These are phyloP conservation scores for Labeo calbasu DNA, from an alignment of 2,797 vertebrate genomes.

Conservation along the genomic window DNA sequence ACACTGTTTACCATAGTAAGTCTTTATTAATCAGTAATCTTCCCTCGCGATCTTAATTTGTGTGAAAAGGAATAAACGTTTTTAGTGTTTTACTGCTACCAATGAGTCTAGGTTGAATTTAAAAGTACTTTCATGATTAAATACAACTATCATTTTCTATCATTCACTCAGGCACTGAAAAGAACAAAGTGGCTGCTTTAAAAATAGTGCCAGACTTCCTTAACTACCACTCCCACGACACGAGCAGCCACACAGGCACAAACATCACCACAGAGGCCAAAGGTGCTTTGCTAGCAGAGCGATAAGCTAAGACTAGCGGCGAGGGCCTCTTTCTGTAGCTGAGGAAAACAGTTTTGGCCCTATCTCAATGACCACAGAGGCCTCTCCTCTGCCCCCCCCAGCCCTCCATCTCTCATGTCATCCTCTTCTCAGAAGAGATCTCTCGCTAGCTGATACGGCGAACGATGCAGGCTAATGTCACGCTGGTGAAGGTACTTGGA, in stretches of 20 bases:
- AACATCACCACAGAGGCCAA: constrained; percentile 29
- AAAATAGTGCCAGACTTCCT: constrained; percentile 37
- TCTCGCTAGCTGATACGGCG: constrained; percentile 32
- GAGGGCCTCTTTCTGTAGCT: constrained; percentile 40
- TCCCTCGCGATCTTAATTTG: neutral
- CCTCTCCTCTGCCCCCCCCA: constrained; percentile 5
- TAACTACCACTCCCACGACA: constrained; percentile 26
- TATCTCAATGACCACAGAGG: constrained; percentile 50
- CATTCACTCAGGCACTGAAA: neutral
- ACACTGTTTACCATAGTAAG: too few relatives aligned
- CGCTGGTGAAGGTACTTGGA: constrained; percentile 24
- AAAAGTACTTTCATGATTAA: neutral
- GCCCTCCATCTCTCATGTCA: constrained; percentile 6
- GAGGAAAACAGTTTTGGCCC: constrained; percentile 37
- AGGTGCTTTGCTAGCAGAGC: constrained; percentile 42
- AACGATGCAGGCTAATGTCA: constrained; percentile 15
- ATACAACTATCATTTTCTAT: neutral
- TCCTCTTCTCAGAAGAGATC: constrained; percentile 33
- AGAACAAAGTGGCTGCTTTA: constrained; percentile 8
- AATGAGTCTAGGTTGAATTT: neutral
- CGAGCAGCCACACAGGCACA: constrained; percentile 35
- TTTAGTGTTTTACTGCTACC: neutral
- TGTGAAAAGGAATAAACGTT: neutral
- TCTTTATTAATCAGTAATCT: neutral
- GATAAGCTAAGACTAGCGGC: constrained; percentile 30